Conservation (phyloP, 2,888 invertebrate genomes). For the Archips xylosteana region DNA sequence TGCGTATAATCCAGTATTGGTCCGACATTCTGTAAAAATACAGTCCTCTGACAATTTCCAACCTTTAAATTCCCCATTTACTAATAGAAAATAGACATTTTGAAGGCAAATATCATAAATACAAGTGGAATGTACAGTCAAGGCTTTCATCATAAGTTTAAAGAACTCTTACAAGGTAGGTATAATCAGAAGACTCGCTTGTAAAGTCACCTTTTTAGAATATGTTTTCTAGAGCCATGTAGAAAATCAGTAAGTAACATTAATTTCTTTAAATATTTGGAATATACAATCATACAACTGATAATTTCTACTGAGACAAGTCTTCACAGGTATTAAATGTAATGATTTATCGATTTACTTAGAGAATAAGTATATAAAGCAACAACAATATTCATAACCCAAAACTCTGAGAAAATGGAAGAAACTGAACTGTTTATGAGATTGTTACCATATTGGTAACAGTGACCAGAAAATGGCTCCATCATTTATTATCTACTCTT, state of each 20-base stretch:
- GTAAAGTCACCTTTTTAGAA: conserved; percentile 29
- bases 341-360: conserved; percentile 19
- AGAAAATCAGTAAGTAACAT: conserved; percentile 27
- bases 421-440: too few relatives aligned
- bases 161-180: conserved; percentile 55
- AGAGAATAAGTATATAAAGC: conserved; percentile 12
- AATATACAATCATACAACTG: conserved; percentile 18
- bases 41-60: conserved; percentile 55
- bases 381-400: conserved; percentile 12
- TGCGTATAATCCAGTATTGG: conserved; percentile 66
- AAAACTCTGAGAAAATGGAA: conserved; percentile 12
- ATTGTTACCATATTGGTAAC: too few relatives aligned
- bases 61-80: conserved; percentile 55
- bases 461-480: too few relatives aligned
- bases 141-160: conserved; percentile 81
- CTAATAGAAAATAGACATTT: conserved; percentile 71
- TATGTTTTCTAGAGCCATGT: conserved; percentile 27
- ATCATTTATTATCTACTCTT: too few relatives aligned
- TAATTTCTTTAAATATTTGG: conserved; percentile 28
- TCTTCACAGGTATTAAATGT: conserved; percentile 16
- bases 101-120: conserved; percentile 75
- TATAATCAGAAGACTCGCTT: conserved; percentile 40
- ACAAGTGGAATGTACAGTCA: conserved; percentile 83
- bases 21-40: conserved; percentile 70
- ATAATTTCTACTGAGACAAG: conserved; percentile 7